Evolutionary conservation across 2,888 invertebrate species (phyloP).

Genomic region (Thalpophila matura): DNA sequence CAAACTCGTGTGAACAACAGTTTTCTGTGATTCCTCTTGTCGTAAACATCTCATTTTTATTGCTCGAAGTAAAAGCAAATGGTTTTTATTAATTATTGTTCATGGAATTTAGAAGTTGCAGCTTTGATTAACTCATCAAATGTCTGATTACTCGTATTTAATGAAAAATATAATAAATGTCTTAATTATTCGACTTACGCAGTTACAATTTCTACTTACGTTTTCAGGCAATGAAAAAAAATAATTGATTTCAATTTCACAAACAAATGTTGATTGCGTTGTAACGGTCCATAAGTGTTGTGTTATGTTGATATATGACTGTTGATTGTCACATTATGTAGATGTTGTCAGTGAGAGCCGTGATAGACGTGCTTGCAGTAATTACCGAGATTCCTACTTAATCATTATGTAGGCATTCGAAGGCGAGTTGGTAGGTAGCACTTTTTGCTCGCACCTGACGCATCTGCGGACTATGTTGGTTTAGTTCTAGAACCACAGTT

Average conservation of each 20-base stretch:
- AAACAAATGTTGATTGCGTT: constrained; percentile 45
- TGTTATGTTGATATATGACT: constrained; percentile 62
- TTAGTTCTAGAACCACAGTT: constrained; percentile 5
- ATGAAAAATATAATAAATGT: constrained; percentile 16
- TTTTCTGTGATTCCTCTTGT: constrained; percentile 22
- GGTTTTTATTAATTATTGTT: constrained; percentile 9
- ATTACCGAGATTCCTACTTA: constrained; percentile 64
- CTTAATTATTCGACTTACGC: constrained; percentile 5
- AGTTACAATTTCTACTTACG: constrained; percentile 52
- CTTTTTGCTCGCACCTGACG: constrained; percentile 6
- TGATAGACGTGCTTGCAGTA: constrained; percentile 58
- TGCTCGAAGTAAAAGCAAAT: constrained; percentile 16
- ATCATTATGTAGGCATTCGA: constrained; percentile 62
- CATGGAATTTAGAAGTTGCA: neutral
- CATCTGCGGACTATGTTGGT: neutral
- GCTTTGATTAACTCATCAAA: neutral
- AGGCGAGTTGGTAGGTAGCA: constrained; percentile 38
- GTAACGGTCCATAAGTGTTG: constrained; percentile 65
- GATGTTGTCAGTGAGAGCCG: constrained; percentile 66
- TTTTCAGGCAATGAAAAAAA: constrained; percentile 40
- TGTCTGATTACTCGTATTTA: neutral
- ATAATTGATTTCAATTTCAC: constrained; percentile 55
- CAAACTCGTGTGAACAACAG: constrained; percentile 33
- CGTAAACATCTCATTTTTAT: constrained; percentile 33
- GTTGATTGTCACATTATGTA: constrained; percentile 70